Evolutionary conservation across 53 echinoderm and acorn worm genomes (phyloP), one percentile per base, ranked within the genome.

Genomic region (Echinometra lucunter): DNA sequence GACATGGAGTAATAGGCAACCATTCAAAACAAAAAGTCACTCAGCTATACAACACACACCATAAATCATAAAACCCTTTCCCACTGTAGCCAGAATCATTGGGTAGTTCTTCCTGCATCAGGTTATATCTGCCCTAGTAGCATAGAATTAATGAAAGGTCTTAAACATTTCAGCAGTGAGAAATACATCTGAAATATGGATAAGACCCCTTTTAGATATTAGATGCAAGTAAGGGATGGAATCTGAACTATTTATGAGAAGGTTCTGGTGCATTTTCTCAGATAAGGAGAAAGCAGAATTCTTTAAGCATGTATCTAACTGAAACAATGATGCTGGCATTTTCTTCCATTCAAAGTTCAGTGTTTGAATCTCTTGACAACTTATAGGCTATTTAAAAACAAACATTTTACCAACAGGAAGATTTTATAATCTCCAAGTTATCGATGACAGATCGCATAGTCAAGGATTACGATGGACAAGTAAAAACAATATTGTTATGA

Each of bases 21-120:
- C 89, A 89, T 57, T 89, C 58, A 89, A 89, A 89, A 89, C 89
- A 89, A 89, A 58, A 60, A 57, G 89, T 58, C 89, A 58, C 11
- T 30, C 49, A 45, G 85, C 85, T 85, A 85, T 85, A 85, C 85
- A 85, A 85, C 85, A 30, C 85, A 49, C n/a, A 85, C 21, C 85
- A 85, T 85, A 85, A 85, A 85, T 85, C 85, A 85, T 47, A 28
- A 8, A 85, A 49, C 49, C 45, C n/a, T 85, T 85, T 85, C 85
- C 85, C 85, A 85, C 85, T 85, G 85, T 40, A n/a, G n/a, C 1
- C n/a, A 28, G 47, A 63, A 63, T 63, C 63, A 63, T 19, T 9
- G 45, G 21, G 81, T 12, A 85, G 42, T 40, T n/a, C n/a, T n/a
- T n/a, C n/a, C 42, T 10, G 38, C 38, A 18, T n/a, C n/a, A n/a